These are phyloP conservation scores for Eulimnadia texana DNA, from an alignment of 1,140 invertebrate genomes.

Conservation along the genomic window DNA sequence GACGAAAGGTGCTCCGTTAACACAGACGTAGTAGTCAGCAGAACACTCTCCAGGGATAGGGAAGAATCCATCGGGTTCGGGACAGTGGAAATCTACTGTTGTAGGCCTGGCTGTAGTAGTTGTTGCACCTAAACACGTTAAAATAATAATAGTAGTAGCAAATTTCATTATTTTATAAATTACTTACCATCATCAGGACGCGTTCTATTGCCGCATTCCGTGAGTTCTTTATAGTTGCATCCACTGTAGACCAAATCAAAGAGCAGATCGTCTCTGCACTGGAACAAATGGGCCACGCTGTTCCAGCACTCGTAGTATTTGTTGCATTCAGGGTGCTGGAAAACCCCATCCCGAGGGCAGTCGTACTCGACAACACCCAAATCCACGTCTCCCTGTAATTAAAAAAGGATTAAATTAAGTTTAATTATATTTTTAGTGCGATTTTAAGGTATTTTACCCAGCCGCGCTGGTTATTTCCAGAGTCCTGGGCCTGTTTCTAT, in stretches of 20 bases:
- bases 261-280: slow-evolving; percentile 16
- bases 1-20: background rate
- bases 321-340: slow-evolving; percentile 6
- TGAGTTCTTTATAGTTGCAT: slow-evolving; percentile 18
- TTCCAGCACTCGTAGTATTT: slow-evolving; percentile 10
- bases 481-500: no score
- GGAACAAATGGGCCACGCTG: slow-evolving; percentile 6
- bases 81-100: slow-evolving; percentile 1
- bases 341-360: slow-evolving; percentile 1
- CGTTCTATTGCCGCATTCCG: slow-evolving; percentile 16
- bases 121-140: background rate
- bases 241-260: slow-evolving; percentile 18
- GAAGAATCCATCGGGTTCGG: slow-evolving; percentile 7
- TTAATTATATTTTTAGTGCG: no score
- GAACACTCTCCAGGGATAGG: slow-evolving; percentile 4
- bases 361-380: slow-evolving; percentile 9
- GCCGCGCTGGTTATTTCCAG: no score
- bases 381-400: background rate
- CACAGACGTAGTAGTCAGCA: background rate
- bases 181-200: background rate
- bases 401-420: background rate
- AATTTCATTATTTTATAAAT: slow-evolving; percentile 1
- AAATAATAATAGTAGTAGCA: background rate
- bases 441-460: no score
- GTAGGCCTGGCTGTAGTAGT: background rate